phyloP scores from a whole-genome alignment of 1,140 invertebrate genomes.

The Drosophila biarmipes region DNA sequence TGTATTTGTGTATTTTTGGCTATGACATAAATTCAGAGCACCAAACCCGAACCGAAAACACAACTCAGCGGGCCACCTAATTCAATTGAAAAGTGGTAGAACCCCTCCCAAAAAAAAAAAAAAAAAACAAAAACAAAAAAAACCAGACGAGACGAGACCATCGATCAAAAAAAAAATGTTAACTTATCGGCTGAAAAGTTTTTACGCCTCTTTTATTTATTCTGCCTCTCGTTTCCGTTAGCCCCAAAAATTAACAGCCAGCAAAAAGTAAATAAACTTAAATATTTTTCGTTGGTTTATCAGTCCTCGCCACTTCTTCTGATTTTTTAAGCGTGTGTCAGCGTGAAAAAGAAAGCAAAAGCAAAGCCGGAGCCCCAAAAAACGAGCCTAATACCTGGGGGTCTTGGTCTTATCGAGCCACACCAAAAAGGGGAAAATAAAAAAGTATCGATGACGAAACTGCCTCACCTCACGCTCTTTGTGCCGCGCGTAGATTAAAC shows the following conservation, averaged over 20 bases:
- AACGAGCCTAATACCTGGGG: conserved; percentile 22
- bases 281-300: conserved; percentile 54
- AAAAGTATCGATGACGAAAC: conserved; percentile 67
- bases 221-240: conserved; percentile 55
- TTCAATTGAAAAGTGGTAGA: conserved; percentile 34
- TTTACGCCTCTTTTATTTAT: conserved; percentile 71
- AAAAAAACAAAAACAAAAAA: background rate
- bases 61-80: conserved; percentile 33
- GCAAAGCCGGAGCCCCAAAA: conserved; percentile 19
- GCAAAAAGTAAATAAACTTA: conserved; percentile 68
- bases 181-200: conserved; percentile 61
- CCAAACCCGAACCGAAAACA: background rate
- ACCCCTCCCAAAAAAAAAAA: background rate
- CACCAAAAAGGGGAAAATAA: background rate
- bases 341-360: conserved; percentile 69
- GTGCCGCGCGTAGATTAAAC: conserved; percentile 26
- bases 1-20: conserved; percentile 68
- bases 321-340: conserved; percentile 66
- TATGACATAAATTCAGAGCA: conserved; percentile 71
- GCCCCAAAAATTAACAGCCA: conserved; percentile 56
- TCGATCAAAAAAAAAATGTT: conserved; percentile 55
- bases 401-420: conserved; percentile 58
- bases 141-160: conserved; percentile 10
- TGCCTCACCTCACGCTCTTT: conserved; percentile 11
- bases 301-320: conserved; percentile 24